phyloP scores from a whole-genome alignment of 2,797 vertebrate genomes.

The Babyrousa celebensis region DNA sequence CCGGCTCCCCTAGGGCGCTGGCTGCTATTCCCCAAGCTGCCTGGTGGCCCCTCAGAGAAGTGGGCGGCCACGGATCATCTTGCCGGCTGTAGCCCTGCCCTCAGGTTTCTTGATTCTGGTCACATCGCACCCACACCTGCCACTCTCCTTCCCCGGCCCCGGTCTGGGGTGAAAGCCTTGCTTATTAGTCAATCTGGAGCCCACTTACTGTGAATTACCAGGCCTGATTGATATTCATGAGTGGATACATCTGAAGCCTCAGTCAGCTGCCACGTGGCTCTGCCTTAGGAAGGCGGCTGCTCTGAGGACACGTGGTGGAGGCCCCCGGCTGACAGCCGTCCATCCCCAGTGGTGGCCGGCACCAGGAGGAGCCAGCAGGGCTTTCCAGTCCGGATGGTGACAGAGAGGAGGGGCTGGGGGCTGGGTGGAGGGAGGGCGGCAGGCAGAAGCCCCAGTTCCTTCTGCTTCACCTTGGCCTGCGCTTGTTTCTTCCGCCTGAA shows the following conservation, averaged over 20 bases:
- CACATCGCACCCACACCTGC: slow-evolving; percentile 80
- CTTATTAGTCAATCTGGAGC: slow-evolving; percentile 92
- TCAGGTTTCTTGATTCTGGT: slow-evolving; percentile 73
- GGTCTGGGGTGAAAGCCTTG: slow-evolving; percentile 91
- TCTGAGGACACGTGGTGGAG: neutral
- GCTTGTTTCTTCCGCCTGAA: accelerated
- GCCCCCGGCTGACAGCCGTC: neutral
- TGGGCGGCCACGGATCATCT: accelerated
- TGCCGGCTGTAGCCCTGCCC: neutral
- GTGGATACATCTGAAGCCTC: slow-evolving; percentile 87
- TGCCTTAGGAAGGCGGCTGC: slow-evolving; percentile 74
- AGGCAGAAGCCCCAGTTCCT: neutral
- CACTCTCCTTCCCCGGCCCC: slow-evolving; percentile 83
- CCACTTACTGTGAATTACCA: slow-evolving; percentile 91
- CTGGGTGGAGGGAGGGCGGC: neutral
- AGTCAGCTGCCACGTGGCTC: slow-evolving; percentile 83
- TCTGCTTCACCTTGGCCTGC: accelerated
- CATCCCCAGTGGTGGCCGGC: accelerated
- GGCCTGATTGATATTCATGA: slow-evolving; percentile 93
- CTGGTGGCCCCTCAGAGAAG: accelerated
- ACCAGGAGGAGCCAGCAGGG: neutral
- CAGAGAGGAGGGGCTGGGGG: neutral
- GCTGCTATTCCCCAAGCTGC: neutral
- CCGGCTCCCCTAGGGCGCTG: accelerated
- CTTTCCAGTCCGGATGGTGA: neutral